A percentile compares a stretch with the other conserved stretches of the same genome.
Evolutionary conservation across 2,888 invertebrate species (phyloP).

Genomic region (Trypoxylon attenuatum): DNA sequence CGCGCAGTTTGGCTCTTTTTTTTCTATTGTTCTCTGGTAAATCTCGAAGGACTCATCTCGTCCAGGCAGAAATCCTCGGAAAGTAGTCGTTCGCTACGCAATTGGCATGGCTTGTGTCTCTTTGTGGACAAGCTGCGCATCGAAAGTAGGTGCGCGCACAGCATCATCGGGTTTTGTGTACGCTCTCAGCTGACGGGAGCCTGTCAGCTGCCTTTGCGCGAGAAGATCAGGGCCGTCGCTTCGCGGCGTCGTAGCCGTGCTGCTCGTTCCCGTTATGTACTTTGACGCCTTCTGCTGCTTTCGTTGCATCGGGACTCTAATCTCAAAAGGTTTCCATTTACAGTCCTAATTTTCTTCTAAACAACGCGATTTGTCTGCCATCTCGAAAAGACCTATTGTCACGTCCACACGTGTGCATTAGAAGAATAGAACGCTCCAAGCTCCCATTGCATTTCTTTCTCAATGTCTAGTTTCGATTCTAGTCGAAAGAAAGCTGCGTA

Average conservation of each 20-base stretch:
- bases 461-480: too few species aligned
- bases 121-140: slow-evolving; percentile 17
- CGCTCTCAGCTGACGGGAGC: slow-evolving; percentile 70
- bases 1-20: too few species aligned
- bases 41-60: background rate
- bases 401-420: slow-evolving; percentile 42
- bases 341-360: too few species aligned
- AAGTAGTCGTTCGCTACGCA: slow-evolving; percentile 1
- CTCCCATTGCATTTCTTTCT: too few species aligned
- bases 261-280: slow-evolving; percentile 22
- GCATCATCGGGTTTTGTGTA: slow-evolving; percentile 63
- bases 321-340: too few species aligned
- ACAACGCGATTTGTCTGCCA: too few species aligned
- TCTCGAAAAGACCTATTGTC: slow-evolving; percentile 28
- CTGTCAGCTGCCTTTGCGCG: slow-evolving; percentile 67
- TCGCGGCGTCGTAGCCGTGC: slow-evolving; percentile 34
- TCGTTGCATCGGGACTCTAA: too few species aligned
- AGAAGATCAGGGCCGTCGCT: slow-evolving; percentile 58
- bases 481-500: too few species aligned
- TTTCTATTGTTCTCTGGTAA: background rate
- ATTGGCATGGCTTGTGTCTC: slow-evolving; percentile 5
- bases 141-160: slow-evolving; percentile 35
- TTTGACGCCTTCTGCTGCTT: slow-evolving; percentile 1
- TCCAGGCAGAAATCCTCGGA: background rate
- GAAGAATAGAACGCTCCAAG: too few species aligned